Percentiles rank a stretch among this genome's conserved stretches.
phyloP scores from a whole-genome alignment of 1,140 invertebrate genomes.

The Grapholita molesta region DNA sequence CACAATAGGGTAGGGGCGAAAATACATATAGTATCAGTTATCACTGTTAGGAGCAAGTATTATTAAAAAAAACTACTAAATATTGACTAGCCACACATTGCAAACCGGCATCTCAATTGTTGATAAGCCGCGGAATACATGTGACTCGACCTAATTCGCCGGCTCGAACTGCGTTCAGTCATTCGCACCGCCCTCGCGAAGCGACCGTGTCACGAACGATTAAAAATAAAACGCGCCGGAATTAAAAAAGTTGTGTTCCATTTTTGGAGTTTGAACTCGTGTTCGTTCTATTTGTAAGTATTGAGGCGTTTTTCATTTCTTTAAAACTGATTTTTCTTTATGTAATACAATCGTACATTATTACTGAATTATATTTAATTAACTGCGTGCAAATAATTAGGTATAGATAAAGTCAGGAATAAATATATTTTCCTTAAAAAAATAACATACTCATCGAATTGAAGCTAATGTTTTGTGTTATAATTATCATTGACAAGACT shows the following conservation, averaged over 20 bases:
- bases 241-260: slow-evolving; percentile 12
- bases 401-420: too few species aligned
- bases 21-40: too few species aligned
- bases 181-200: background rate
- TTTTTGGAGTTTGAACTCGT: background rate
- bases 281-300: slow-evolving; percentile 6
- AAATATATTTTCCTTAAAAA: too few species aligned
- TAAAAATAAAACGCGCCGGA: slow-evolving; percentile 6
- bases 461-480: too few species aligned
- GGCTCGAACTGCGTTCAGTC: background rate
- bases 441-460: too few species aligned
- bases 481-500: too few species aligned
- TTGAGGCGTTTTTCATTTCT: background rate
- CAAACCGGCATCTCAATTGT: slow-evolving; percentile 1
- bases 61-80: too few species aligned
- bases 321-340: background rate
- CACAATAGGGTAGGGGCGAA: too few species aligned
- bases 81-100: background rate
- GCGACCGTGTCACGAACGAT: slow-evolving; percentile 4
- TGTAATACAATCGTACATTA: too few species aligned
- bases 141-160: slow-evolving; percentile 3
- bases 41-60: too few species aligned
- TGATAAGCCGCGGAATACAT: slow-evolving; percentile 9
- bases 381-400: too few species aligned
- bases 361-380: too few species aligned